These are phyloP conservation scores for Champsocephalus esox DNA, from an alignment of 2,797 vertebrate genomes.

Conservation along the genomic window DNA sequence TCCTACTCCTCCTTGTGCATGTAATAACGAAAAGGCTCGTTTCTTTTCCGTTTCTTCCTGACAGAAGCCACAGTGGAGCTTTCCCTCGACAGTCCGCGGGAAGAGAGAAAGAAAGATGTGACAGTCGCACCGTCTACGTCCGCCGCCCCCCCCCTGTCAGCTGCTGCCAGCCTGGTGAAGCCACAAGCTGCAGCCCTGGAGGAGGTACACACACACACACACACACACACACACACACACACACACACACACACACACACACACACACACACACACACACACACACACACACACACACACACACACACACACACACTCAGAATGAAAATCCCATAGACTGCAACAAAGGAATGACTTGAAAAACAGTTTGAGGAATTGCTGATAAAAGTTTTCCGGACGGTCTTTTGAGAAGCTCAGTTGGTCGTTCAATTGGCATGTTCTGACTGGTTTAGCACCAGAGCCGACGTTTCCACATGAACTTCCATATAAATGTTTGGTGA, in stretches of 20 bases:
- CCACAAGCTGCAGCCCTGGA: slow-evolving; percentile 84
- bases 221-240: no score
- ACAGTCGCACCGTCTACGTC: slow-evolving; percentile 78
- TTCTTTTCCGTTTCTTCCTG: not conserved
- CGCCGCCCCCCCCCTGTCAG: slow-evolving; percentile 66
- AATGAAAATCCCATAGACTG: slow-evolving; percentile 1
- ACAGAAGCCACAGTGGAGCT: slow-evolving; percentile 97
- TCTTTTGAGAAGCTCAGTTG: not conserved
- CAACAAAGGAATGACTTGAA: not conserved
- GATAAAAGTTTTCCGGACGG: not conserved
- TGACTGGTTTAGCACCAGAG: not conserved
- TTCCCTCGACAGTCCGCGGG: slow-evolving; percentile 91
- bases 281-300: not conserved
- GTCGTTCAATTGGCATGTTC: not conserved
- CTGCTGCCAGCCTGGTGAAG: slow-evolving; percentile 79
- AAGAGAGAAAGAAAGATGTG: slow-evolving; percentile 87
- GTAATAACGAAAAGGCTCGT: not conserved
- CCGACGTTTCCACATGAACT: not conserved
- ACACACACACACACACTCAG: not conserved
- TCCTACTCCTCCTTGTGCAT: not conserved
- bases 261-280: slow-evolving; percentile 50
- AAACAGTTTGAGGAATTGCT: slow-evolving; percentile 3
- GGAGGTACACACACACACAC: slow-evolving; percentile 86
- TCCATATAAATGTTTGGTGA: not conserved
- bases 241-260: not conserved